Evolutionary conservation across 2,113 vertebrate species (phyloP), one percentile per base, ranked within the genome.

Genomic region (Rhinopomastus cyanomelas): DNA sequence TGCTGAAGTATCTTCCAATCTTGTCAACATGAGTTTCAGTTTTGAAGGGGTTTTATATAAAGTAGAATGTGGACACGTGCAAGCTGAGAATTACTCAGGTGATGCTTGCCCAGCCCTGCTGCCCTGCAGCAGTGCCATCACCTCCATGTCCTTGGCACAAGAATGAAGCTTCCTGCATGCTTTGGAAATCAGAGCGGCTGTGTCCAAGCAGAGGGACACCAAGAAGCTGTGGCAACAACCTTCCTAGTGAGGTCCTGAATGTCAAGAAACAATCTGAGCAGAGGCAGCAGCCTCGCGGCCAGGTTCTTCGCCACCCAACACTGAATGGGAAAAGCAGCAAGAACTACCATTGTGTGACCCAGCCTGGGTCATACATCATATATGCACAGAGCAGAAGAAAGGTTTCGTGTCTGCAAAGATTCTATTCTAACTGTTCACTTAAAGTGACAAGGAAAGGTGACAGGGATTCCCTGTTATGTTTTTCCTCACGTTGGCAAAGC

Each of bases 381-480:
- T 17, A 42, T 34, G 39, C 3, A 71, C 11, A 22, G 11, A 79
- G 36, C 21, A 39, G 75, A 81, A 87, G 34, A 34, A 78, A 87
- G 2, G 39, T n/a, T 20, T 52, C 1, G 4, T 34, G 10, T 15
- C 62, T 80, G 23, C 32, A 64, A 65, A 76, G 18, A 14, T 65
- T 1, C 29, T 30, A 9, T 29, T 68, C 26, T 61, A 30, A 39
- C 76, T 88, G 80, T 79, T 67, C 49, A 62, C 22, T 46, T 53
- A 32, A 56, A 77, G 16, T 9, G 85, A 55, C 7, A n/a, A 30
- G 42, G 66, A 64, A 57, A 18, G 32, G 23, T 26, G 14, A 64
- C 53, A 62, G 22, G 11, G 30, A 29, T 23, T 85, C 22, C 18
- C 29, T 0, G 0, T 46, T 64, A 42, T 0, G 1, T 17, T 57